Conservation (phyloP, 2,113 vertebrate species). For the Trogon surrucura region DNA sequence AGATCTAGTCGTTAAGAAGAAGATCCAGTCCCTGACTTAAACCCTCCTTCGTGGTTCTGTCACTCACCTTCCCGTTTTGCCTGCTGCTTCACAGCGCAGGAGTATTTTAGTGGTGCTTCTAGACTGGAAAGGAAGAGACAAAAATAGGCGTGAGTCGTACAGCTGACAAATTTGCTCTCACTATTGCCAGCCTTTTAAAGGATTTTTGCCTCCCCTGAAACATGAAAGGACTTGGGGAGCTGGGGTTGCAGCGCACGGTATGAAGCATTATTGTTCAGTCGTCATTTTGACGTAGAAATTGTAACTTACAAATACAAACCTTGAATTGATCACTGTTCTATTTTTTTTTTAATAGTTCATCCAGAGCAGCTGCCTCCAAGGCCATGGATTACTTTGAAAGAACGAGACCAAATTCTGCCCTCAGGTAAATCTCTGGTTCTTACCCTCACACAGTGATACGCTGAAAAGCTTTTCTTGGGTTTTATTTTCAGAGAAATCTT, state of each 20-base stretch:
- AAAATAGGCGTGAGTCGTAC: background rate
- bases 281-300: background rate
- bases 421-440: constrained; percentile 80
- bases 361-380: constrained; percentile 98
- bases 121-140: background rate
- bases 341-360: constrained; percentile 82
- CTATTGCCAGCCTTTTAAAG: background rate
- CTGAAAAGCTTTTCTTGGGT: background rate
- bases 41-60: background rate
- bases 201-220: background rate
- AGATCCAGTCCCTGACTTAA: background rate
- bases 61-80: background rate
- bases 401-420: constrained; percentile 93
- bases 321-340: background rate
- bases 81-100: background rate
- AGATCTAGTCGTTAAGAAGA: background rate
- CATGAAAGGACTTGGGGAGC: background rate
- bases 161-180: background rate
- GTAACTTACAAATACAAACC: background rate
- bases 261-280: background rate
- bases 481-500: background rate
- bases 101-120: background rate
- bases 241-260: background rate
- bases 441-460: background rate
- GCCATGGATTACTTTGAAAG: constrained; percentile 97